Base-by-base conservation (phyloP, 2,888 invertebrate species). In the Tanytarsus gracilentus region DNA sequence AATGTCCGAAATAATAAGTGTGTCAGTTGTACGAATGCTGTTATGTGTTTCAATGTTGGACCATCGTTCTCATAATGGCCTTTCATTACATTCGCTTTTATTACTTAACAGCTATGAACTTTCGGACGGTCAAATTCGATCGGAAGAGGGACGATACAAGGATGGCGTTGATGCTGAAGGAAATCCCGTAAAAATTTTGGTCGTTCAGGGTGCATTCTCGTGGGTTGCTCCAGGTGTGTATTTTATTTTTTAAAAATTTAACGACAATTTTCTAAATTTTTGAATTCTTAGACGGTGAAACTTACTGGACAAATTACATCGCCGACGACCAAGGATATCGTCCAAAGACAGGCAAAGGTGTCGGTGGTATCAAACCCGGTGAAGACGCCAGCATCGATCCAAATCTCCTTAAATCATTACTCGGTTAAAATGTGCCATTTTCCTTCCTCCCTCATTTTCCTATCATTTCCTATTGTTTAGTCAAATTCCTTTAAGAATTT, bases 321-420 rank as follows among this genome's bases (percentile, higher is more conserved):
- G 11, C 33, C 8, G 60, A 60, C 25, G 60, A 60, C 26, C 55
- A 58, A 27, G 62, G 63, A 53, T 63, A 60, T 36, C 61, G 62
- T 50, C 64, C 64, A 56, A 58, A 58, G 14, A 49, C 62, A n/a
- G 64, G 64, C 36, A 62, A 61, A 8, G 63, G 63, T 9, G 62
- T 62, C 36, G 63, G 63, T 50, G 63, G 63, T 4, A 61, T 63
- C 40, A 62, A 62, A 55, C 56, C 62, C 29, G 63, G 63, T 51
- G 48, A 61, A 51, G 62, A 62, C 55, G 61, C 62, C 23, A 50
- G 36, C 6, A 62, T 63, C 29, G 49, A 62, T 27, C 61, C 62
- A 44, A 62, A 61, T 29, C 61, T 61, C 26, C 59, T 62, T 29
- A 63, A 63, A 58, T 63, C 63, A 56, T 50, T 62, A 23, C 51